A percentile compares a stretch with the other conserved stretches of the same genome.
These are phyloP conservation scores for Tolmerus cingulatus DNA, from an alignment of 2,888 invertebrate species.

Conservation along the genomic window DNA sequence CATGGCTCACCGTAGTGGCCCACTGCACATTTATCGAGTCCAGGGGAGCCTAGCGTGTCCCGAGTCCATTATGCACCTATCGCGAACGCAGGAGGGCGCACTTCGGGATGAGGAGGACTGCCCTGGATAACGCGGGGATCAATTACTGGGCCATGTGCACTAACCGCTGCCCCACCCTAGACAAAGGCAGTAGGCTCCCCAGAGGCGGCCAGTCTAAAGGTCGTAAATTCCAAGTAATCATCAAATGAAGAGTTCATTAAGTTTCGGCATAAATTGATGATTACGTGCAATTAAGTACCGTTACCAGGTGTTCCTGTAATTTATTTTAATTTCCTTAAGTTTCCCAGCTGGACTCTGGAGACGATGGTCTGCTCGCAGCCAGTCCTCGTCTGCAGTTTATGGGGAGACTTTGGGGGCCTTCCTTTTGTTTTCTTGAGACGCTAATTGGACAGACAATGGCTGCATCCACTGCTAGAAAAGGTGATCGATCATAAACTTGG, in stretches of 20 bases:
- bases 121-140: not conserved
- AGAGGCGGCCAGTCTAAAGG: not conserved
- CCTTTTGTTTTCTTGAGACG: not conserved
- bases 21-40: not conserved
- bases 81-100: not conserved
- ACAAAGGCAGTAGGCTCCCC: not conserved
- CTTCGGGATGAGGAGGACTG: not conserved
- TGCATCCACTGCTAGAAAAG: not conserved
- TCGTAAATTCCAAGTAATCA: constrained; percentile 3
- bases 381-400: not conserved
- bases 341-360: not conserved
- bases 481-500: not conserved
- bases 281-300: constrained; percentile 28
- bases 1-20: not conserved
- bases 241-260: constrained; percentile 26
- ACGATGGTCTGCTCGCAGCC: not conserved
- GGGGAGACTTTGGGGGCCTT: not conserved
- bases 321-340: constrained; percentile 5
- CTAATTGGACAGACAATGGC: not conserved
- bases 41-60: not conserved
- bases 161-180: not conserved
- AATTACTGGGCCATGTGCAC: not conserved
- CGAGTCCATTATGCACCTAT: not conserved
- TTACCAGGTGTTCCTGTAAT: constrained; percentile 23
- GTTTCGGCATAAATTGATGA: constrained; percentile 8